Conservation (phyloP, 2,797 vertebrate genomes). For the Xiphorhynchus erythropygius region DNA sequence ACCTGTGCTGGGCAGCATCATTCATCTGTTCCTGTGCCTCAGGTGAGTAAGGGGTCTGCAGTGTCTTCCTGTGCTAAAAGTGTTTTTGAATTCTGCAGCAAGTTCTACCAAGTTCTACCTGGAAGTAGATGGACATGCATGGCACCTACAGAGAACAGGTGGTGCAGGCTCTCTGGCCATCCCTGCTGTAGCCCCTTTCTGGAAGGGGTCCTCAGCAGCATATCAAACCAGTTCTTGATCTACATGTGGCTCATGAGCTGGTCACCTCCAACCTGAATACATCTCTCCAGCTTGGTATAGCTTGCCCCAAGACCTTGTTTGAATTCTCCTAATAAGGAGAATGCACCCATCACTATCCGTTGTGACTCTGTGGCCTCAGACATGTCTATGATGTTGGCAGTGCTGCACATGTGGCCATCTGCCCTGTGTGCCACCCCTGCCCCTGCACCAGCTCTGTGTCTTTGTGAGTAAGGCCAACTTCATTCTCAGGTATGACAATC, state of each 20-base stretch:
- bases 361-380: background rate
- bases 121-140: background rate
- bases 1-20: background rate
- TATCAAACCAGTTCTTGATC: background rate
- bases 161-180: background rate
- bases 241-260: background rate
- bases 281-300: background rate
- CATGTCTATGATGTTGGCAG: background rate
- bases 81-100: background rate
- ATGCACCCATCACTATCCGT: background rate
- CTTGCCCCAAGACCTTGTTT: background rate
- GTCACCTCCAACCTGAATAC: background rate
- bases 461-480: background rate
- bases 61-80: background rate
- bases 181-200: background rate
- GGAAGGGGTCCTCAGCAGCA: background rate
- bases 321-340: background rate
- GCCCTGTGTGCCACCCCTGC: background rate
- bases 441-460: background rate
- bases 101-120: background rate
- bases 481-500: background rate
- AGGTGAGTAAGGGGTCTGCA: background rate
- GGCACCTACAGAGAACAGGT: background rate
- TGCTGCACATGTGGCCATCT: rapidly evolving
- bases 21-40: rapidly evolving